These are phyloP conservation scores for Ischnus inquisitorius DNA, from an alignment of 2,888 invertebrate species.

Conservation along the genomic window DNA sequence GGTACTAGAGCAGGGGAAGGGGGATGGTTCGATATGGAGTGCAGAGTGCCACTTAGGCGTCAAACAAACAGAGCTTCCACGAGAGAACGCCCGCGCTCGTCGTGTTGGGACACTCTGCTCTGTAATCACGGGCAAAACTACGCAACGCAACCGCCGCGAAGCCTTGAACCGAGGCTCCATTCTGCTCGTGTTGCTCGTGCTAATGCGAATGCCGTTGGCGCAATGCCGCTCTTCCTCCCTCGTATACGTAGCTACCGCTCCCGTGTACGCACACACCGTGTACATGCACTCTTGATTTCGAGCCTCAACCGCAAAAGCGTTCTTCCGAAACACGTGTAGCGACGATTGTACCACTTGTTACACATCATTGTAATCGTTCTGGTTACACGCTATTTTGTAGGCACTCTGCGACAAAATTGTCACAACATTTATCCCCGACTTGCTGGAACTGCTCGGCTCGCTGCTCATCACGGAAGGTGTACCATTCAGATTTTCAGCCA, in stretches of 20 bases:
- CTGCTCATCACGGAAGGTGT: too few relatives aligned
- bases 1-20: slow-evolving; percentile 7
- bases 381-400: background rate
- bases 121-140: slow-evolving; percentile 39
- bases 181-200: slow-evolving; percentile 4
- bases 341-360: background rate
- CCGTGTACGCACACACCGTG: background rate
- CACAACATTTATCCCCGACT: too few relatives aligned
- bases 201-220: background rate
- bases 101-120: slow-evolving; percentile 23
- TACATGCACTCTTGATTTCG: background rate
- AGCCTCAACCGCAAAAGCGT: background rate
- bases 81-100: background rate
- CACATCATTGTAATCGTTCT: background rate
- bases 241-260: background rate
- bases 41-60: slow-evolving; percentile 30
- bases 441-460: too few relatives aligned
- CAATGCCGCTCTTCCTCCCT: slow-evolving; percentile 10
- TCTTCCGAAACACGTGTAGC: slow-evolving; percentile 19
- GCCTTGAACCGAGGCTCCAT: slow-evolving; percentile 21
- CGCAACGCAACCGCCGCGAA: background rate
- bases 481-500: too few relatives aligned
- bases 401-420: too few relatives aligned
- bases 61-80: slow-evolving; percentile 24
- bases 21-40: slow-evolving; percentile 13